A percentile compares a stretch with the other conserved stretches of the same genome.
Evolutionary conservation across 2,888 invertebrate genomes (phyloP).

Genomic region (Chloromyia formosa): DNA sequence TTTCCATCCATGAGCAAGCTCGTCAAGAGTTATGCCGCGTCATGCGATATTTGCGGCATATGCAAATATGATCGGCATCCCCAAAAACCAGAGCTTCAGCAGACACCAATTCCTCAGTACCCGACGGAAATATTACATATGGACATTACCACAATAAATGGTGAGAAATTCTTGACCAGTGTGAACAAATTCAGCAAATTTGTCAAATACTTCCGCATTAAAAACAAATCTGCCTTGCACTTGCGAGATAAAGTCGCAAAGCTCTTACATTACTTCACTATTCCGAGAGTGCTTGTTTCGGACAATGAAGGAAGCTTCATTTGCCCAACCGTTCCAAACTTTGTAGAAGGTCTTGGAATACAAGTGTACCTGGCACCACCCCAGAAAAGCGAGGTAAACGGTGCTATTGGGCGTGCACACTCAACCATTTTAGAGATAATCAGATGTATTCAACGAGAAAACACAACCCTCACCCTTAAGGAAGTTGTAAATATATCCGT

Average conservation of each 20-base stretch:
- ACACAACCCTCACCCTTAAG: slow-evolving; percentile 23
- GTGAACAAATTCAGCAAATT: too few relatives aligned
- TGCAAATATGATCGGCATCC: too few relatives aligned
- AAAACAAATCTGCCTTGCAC: slow-evolving; percentile 45
- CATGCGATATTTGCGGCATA: too few relatives aligned
- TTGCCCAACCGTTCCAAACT: slow-evolving; percentile 24
- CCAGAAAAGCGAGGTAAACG: slow-evolving; percentile 48
- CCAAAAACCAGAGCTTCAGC: too few relatives aligned
- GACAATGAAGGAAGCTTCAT: slow-evolving; percentile 50
- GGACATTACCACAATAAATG: slow-evolving; percentile 42
- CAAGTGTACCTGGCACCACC: too few relatives aligned
- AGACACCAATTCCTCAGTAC: too few relatives aligned
- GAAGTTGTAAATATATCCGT: slow-evolving; percentile 37
- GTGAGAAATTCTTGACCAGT: slow-evolving; percentile 47
- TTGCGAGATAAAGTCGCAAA: slow-evolving; percentile 48
- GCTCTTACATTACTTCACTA: slow-evolving; percentile 49
- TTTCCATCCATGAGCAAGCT: too few relatives aligned
- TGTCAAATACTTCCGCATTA: too few relatives aligned
- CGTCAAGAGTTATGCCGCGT: too few relatives aligned
- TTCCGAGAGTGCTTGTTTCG: slow-evolving; percentile 46
- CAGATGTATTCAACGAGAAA: slow-evolving; percentile 48
- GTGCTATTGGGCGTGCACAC: slow-evolving; percentile 49
- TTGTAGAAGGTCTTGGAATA: slow-evolving; percentile 42
- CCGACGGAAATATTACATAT: too few relatives aligned
- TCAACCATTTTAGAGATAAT: too few relatives aligned